Percentiles rank a stretch among this genome's conserved stretches.
These are phyloP conservation scores for Loripinus fragilis DNA, from an alignment of 2,888 invertebrate genomes.

Conservation along the genomic window DNA sequence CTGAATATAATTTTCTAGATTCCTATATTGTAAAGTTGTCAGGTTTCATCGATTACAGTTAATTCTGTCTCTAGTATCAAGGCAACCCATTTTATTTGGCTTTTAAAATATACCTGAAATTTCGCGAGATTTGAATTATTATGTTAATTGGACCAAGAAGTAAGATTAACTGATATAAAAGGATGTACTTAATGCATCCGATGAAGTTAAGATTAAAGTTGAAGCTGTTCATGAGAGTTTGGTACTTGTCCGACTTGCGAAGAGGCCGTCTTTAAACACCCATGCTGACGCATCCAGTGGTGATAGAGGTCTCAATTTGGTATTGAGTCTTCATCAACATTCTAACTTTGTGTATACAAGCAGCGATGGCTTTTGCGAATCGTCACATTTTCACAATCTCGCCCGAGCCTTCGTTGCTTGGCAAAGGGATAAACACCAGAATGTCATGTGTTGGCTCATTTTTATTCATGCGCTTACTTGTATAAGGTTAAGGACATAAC, in stretches of 20 bases:
- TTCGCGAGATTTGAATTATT: not conserved
- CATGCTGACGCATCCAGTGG: too few species aligned
- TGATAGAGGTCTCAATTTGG: too few species aligned
- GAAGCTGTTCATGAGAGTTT: too few species aligned
- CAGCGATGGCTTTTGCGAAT: too few species aligned
- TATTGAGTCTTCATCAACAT: too few species aligned
- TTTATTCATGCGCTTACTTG: not conserved
- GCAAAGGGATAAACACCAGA: too few species aligned
- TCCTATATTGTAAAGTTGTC: not conserved
- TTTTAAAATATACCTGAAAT: not conserved
- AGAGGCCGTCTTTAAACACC: too few species aligned
- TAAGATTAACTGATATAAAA: slow-evolving; percentile 7
- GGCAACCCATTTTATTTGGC: slow-evolving; percentile 4
- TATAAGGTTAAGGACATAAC: slow-evolving; percentile 9
- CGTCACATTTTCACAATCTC: too few species aligned
- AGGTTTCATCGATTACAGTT: not conserved
- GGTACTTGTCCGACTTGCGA: too few species aligned
- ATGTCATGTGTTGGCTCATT: too few species aligned
- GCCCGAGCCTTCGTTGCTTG: too few species aligned
- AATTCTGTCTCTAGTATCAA: not conserved
- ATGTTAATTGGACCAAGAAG: not conserved
- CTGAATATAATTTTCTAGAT: not conserved
- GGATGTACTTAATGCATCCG: not conserved
- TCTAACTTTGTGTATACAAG: too few species aligned
- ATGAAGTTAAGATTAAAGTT: slow-evolving; percentile 11